Conservation (phyloP, 2,888 invertebrate genomes). For the Nebria brevicollis region DNA sequence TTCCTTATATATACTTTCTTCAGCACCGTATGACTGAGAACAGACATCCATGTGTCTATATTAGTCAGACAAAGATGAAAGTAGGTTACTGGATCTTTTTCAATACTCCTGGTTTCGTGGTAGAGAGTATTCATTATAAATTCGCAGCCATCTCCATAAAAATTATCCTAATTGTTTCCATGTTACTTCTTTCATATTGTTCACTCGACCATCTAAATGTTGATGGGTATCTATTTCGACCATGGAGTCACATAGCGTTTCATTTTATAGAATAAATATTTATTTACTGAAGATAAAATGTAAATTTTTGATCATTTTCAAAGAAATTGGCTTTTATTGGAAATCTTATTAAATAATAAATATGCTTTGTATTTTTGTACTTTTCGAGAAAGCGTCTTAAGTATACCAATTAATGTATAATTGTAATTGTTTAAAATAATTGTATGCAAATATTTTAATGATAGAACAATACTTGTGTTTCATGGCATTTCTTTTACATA, state of each 20-base stretch:
- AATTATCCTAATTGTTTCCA: conserved; percentile 20
- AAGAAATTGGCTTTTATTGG: background rate
- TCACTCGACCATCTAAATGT: conserved; percentile 6
- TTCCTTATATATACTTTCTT: conserved; percentile 60
- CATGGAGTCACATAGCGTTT: background rate
- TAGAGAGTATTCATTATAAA: conserved; percentile 31
- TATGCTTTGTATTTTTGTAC: background rate
- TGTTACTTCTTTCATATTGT: conserved; percentile 20
- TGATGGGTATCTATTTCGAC: background rate
- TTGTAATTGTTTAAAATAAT: conserved; percentile 5
- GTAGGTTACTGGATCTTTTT: conserved; percentile 54
- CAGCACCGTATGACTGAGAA: conserved; percentile 50
- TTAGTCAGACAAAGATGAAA: conserved; percentile 55
- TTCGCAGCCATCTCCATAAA: background rate
- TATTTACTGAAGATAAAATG: too few species aligned
- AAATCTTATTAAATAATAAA: background rate
- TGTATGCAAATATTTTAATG: background rate
- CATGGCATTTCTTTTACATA: background rate
- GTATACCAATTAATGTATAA: background rate
- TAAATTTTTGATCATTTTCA: too few species aligned
- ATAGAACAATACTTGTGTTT: background rate
- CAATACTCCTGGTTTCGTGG: conserved; percentile 27
- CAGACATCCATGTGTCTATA: conserved; percentile 49
- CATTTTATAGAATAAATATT: background rate
- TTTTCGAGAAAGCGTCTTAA: background rate